Evolutionary conservation across 2,113 vertebrate species (phyloP), one percentile per base, ranked within the genome.

Genomic region (Caranx melampygus): DNA sequence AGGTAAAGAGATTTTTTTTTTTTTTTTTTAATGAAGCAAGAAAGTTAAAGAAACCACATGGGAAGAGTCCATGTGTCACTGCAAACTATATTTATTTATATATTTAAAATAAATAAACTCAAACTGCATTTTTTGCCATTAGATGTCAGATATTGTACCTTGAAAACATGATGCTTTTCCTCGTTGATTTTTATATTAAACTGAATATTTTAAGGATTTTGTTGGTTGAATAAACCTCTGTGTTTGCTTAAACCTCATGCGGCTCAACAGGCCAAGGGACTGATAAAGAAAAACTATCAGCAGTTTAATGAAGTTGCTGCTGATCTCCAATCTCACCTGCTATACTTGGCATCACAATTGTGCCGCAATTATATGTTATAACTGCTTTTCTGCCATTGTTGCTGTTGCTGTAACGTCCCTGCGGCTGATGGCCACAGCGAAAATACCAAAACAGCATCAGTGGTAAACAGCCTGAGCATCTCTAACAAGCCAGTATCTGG

Each of bases 291-390:
- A 35, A 60, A 67, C 54, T 33, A 69, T 21, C 13, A 13, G 18
- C 61, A 81, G 54, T 61, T 74, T 57, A 54, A 78, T 75, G 6
- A 51, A 51, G 6, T n/a, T 20, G 49, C 16, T 49, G 16, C 47
- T 49, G 57, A 44, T 54, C 18, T 58, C 18, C 47, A 49, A n/a
- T 59, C 35, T 34, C 20, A 20, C 11, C 33, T 33, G 14, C 6
- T 72, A 40, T 72, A 68, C 63, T 81, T 66, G 77, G 63, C 63
- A 21, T 57, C 37, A 63, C 33, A 64, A 33, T 72, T 59, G 72
- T 60, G 35, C 42, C 26, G 16, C 26, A 26, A 26, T 26, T 26
- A 26, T 49, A 33, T 52, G 51, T 72, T 61, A 35, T 68, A 71
- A 45, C 40, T 16, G 35, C 64, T 47, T 47, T 8, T 51, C 60